These are phyloP conservation scores for Manduca sexta DNA, from an alignment of 1,140 invertebrate genomes.

Conservation along the genomic window DNA sequence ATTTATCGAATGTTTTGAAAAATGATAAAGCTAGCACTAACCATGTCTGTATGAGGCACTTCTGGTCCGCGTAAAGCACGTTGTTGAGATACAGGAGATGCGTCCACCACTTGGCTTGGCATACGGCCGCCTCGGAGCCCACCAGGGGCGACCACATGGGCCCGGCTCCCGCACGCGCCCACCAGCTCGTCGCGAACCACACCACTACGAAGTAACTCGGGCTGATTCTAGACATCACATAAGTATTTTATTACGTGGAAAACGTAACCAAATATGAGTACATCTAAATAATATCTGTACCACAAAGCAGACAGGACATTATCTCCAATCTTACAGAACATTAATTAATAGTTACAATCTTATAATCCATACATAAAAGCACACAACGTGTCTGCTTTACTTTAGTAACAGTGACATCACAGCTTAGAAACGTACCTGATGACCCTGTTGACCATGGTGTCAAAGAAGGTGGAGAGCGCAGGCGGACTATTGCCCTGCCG, in stretches of 20 bases:
- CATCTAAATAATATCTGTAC: too few relatives aligned
- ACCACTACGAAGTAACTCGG: constrained; percentile 58
- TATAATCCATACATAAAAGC: too few relatives aligned
- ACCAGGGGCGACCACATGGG: constrained; percentile 52
- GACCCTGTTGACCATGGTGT: constrained; percentile 54
- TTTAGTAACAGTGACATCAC: too few relatives aligned
- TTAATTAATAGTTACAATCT: too few relatives aligned
- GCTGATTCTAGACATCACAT: constrained; percentile 35
- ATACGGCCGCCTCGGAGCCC: constrained; percentile 64
- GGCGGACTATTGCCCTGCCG: constrained; percentile 11
- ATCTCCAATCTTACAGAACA: too few relatives aligned
- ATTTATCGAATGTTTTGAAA: too few relatives aligned
- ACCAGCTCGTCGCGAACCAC: constrained; percentile 56
- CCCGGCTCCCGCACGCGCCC: constrained; percentile 39
- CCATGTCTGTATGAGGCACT: constrained; percentile 53
- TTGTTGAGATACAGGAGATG: constrained; percentile 81
- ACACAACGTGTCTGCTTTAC: too few relatives aligned
- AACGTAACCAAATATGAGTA: too few relatives aligned
- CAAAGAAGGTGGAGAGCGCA: constrained; percentile 29
- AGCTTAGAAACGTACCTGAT: constrained; percentile 43
- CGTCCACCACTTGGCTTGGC: constrained; percentile 78
- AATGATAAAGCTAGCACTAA: constrained; percentile 17
- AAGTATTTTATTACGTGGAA: too few relatives aligned
- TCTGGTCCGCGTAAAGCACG: constrained; percentile 41
- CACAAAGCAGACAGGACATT: too few relatives aligned